Percentiles rank a stretch among this genome's conserved stretches.
phyloP scores from a whole-genome alignment of 2,113 vertebrate species.

The Nothobranchius kuhntae region DNA sequence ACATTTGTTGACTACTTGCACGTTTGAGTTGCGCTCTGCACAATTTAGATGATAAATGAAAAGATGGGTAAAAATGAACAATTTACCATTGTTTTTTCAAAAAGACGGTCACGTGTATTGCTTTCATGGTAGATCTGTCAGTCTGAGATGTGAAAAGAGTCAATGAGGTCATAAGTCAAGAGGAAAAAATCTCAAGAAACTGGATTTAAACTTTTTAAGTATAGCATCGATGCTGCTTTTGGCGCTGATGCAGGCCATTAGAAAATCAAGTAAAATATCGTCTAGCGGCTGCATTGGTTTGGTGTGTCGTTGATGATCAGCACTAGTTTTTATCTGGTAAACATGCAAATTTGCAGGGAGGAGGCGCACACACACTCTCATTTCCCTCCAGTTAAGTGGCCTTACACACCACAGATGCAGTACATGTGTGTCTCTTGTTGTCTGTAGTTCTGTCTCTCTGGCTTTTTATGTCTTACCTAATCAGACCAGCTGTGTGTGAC shows the following conservation, averaged over 20 bases:
- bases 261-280: background rate
- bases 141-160: background rate
- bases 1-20: slow-evolving; percentile 34
- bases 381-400: slow-evolving; percentile 44
- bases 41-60: background rate
- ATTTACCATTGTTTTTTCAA: too few relatives aligned
- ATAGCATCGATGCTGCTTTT: background rate
- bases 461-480: slow-evolving; percentile 18
- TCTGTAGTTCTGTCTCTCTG: slow-evolving; percentile 16
- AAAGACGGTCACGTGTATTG: too few relatives aligned
- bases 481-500: slow-evolving; percentile 36
- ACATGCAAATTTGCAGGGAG: background rate
- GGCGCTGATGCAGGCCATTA: too few relatives aligned
- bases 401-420: slow-evolving; percentile 68
- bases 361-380: background rate
- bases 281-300: too few relatives aligned
- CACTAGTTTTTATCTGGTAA: too few relatives aligned
- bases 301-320: too few relatives aligned
- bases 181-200: background rate
- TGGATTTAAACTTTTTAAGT: background rate
- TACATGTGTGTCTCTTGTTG: slow-evolving; percentile 26
- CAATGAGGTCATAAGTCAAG: background rate
- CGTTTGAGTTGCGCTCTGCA: slow-evolving; percentile 27
- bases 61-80: background rate
- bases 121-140: too few relatives aligned